phyloP scores from a whole-genome alignment of 2,888 invertebrate species.

The Cacoxenus indagator region DNA sequence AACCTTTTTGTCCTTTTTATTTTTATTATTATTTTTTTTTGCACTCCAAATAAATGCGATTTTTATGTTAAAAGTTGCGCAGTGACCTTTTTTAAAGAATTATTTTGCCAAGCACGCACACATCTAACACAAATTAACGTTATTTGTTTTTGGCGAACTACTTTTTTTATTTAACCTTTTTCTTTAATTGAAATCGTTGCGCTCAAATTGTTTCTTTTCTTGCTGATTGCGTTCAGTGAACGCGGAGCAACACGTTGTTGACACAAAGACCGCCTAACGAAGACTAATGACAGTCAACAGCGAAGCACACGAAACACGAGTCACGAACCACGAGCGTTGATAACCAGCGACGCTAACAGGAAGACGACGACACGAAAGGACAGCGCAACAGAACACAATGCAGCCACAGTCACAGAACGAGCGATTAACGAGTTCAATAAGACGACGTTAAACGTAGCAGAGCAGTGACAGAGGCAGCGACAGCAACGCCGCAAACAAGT shows the following conservation, averaged over 20 bases:
- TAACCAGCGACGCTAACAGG: slow-evolving; percentile 16
- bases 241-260: slow-evolving; percentile 67
- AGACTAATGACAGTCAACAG: slow-evolving; percentile 58
- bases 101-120: too few species aligned
- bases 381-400: not conserved
- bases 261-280: slow-evolving; percentile 68
- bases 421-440: slow-evolving; percentile 2
- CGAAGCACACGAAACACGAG: slow-evolving; percentile 24
- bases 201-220: not conserved
- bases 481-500: slow-evolving; percentile 10
- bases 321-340: slow-evolving; percentile 15
- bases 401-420: not conserved
- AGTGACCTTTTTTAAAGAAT: not conserved
- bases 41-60: too few species aligned
- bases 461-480: slow-evolving; percentile 11
- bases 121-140: too few species aligned
- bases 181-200: too few species aligned
- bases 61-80: not conserved
- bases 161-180: too few species aligned
- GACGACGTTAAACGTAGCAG: slow-evolving; percentile 4
- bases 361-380: slow-evolving; percentile 8
- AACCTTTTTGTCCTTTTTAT: not conserved
- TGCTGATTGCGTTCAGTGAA: not conserved
- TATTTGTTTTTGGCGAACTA: too few species aligned
- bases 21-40: not conserved